Base-by-base conservation (phyloP, 2,888 invertebrate genomes). In the Laspeyria flexula region DNA sequence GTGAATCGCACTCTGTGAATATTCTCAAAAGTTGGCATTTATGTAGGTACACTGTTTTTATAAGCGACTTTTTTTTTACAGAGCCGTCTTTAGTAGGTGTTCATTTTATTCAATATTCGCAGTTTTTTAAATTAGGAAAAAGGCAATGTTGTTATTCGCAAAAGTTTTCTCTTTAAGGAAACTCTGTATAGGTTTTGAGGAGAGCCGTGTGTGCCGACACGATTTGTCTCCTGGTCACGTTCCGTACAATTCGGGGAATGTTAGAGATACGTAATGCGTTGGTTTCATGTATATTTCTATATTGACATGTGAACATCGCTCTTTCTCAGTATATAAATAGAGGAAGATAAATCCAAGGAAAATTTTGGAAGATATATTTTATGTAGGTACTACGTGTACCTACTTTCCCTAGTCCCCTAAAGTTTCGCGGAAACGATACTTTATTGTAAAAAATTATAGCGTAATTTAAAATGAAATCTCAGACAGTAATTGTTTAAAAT, bases 141-240 rank as follows among this genome's bases (percentile, higher is more conserved):
- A 40, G 31, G 43, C 58, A 56, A 59, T 61, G 34, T 49, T 44
- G 52, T 59, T 54, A 50, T 50, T 40, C 43, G 29, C 65, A 65
- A 67, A 69, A 79, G 70, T 70, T 73, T 73, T 62, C 65, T 67
- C 71, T 77, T 79, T 77, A 69, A 73, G 73, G 73, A 78, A 75
- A 78, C 77, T 77, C 73, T 59, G 67, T 74, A 79, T 81, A 72
- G 74, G 71, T 71, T 73, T 63, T 68, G 60, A 70, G 71, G 73
- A 75, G 77, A 79, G 81, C 81, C 77, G 31, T 35, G 47, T 58
- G 41, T 75, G 74, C 75, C 70, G 73, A 67, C 66, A 68, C 74
- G 80, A 81, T 82, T 85, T 83, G 79, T 79, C 79, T 77, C 75
- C 79, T 61, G 43, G 74, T 83, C 84, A 85, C 83, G 85, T 83